A percentile compares a stretch with the other conserved stretches of the same genome.
phyloP scores from a whole-genome alignment of 2,888 invertebrate species.

The Endotricha flammealis region DNA sequence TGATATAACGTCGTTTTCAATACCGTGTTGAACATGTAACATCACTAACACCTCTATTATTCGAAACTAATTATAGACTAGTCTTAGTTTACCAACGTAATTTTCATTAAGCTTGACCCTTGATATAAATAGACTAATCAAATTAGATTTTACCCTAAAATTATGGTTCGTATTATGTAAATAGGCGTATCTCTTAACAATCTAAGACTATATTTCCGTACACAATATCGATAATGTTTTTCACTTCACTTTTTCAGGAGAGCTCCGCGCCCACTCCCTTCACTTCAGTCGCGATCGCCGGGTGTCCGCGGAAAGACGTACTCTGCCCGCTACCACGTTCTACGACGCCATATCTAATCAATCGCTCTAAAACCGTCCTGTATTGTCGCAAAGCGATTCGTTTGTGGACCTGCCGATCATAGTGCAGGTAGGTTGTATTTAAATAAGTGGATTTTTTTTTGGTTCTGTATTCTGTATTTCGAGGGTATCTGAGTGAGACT shows the following conservation, averaged over 20 bases:
- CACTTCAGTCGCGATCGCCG: conserved; percentile 56
- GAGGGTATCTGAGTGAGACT: conserved; percentile 8
- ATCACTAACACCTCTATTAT: too few relatives aligned
- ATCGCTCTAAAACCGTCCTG: conserved; percentile 36
- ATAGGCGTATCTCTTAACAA: too few relatives aligned
- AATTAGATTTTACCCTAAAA: too few relatives aligned
- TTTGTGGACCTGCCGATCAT: conserved; percentile 10
- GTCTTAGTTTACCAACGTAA: too few relatives aligned
- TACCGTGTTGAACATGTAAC: too few relatives aligned
- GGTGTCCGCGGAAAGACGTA: conserved; percentile 44
- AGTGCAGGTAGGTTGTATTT: conserved; percentile 10
- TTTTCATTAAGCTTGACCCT: too few relatives aligned
- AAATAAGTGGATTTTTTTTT: conserved; percentile 10
- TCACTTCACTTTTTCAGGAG: conserved; percentile 17
- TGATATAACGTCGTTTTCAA: too few relatives aligned
- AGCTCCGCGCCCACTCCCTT: conserved; percentile 49
- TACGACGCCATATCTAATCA: conserved; percentile 50
- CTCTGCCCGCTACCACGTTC: conserved; percentile 36
- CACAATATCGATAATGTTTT: conserved; percentile 16
- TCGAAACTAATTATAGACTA: too few relatives aligned
- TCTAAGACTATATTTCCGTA: conserved; percentile 7
- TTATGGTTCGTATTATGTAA: too few relatives aligned
- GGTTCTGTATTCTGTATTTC: not conserved
- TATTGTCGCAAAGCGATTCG: conserved; percentile 15
- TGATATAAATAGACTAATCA: too few relatives aligned